Evolutionary conservation across 2,113 vertebrate genomes (phyloP).

Genomic region (crab-eating macaque (Macaca fascicularis)): T2T-MFA8v1.1 NC_088381.1:81692001-81692500

Average conservation of each 20-base stretch:
- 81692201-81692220: conserved; percentile 50
- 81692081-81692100: conserved; percentile 94
- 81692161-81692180: conserved; percentile 82
- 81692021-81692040: conserved; percentile 95
- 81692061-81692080: conserved; percentile 93
- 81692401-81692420: neutral
- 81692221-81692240: conserved; percentile 72
- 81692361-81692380: neutral
- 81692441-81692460: conserved; percentile 60
- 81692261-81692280: neutral
- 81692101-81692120: conserved; percentile 90
- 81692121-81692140: conserved; percentile 90
- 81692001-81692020: conserved; percentile 99
- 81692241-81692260: conserved; percentile 57
- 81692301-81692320: neutral
- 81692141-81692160: conserved; percentile 90
- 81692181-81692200: conserved; percentile 77
- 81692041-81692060: conserved; percentile 94
- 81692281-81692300: conserved; percentile 32
- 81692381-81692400: neutral
- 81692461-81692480: conserved; percentile 48
- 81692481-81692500: neutral
- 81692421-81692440: conserved; percentile 10
- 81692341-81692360: accelerated
- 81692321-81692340: neutral